Evolutionary conservation across 2,888 invertebrate genomes (phyloP), one percentile per base, ranked within the genome.

Genomic region (Tanypteryx hageni): DNA sequence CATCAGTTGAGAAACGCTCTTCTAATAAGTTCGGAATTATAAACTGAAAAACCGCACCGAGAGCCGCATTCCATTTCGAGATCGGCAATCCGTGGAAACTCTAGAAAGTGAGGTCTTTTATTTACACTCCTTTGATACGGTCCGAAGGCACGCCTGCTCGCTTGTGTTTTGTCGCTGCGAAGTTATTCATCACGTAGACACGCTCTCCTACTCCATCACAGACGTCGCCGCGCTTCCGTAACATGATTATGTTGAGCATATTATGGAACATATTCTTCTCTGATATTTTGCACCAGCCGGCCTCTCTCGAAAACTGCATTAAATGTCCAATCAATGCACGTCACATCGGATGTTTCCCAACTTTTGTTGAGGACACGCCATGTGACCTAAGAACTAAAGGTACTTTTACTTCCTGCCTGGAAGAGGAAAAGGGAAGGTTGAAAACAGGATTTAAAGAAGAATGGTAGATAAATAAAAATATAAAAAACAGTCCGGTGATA

Each of bases 301-400:
- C 64, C 64, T 64, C 7, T n/a, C 22, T 10, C 76, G 76, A 76
- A 76, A 76, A 22, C 10, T 76, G 3, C 76, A 8, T 27, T 27
- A 76, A 76, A 14, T 22, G 22, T 27, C 76, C 27, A 76, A 76
- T 76, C 76, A 27, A 76, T 76, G 76, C 76, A 76, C 76, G 76
- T 76, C 76, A 27, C 76, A 27, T 27, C 11, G 27, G 4, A 13
- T 76, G 13, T 76, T 18, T 27, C 11, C 68, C 11, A n/a, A 22
- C 8, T n/a, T 18, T 22, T 18, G 22, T 18, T 68, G 68, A 18
- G 22, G 18, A n/a, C 22, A n/a, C 68, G 8, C 68, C 9, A 8
- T 18, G 22, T 68, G 68, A 9, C 68, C 68, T 68, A 14, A 27
- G 76, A 27, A 76, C 22, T 13, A 44, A 44, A 44, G 44, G 5